Conservation (phyloP, 2,113 vertebrate genomes). For the Dromas ardeola region DNA sequence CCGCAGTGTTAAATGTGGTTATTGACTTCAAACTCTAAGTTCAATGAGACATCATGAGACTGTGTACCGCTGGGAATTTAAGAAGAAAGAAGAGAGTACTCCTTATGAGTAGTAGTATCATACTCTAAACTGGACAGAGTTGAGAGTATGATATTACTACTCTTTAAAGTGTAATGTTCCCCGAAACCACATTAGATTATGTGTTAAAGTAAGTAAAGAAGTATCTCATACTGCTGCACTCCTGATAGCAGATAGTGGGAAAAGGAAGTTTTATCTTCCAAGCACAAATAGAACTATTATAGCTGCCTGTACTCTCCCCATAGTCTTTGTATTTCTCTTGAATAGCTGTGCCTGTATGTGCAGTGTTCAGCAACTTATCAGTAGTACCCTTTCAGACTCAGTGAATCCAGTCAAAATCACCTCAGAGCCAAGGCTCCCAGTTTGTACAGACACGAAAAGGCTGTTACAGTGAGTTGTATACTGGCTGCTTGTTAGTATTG, state of each 20-base stretch:
- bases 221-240: not conserved
- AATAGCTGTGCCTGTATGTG: not conserved
- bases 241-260: not conserved
- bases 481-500: not conserved
- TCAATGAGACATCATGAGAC: not conserved
- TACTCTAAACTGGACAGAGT: not conserved
- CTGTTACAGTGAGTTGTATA: not conserved
- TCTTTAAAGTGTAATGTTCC: not conserved
- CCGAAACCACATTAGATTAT: not conserved
- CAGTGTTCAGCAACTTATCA: not conserved
- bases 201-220: not conserved
- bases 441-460: not conserved
- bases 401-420: constrained; percentile 3
- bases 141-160: not conserved
- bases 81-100: not conserved
- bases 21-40: constrained; percentile 32
- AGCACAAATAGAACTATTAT: not conserved
- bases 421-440: not conserved
- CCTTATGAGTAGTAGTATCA: too few relatives aligned
- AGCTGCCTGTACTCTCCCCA: not conserved
- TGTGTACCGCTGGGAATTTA: not conserved
- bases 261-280: not conserved
- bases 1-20: constrained; percentile 5
- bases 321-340: not conserved
- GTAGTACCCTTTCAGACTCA: not conserved